Percentiles rank a stretch among this genome's conserved stretches.
Conservation (phyloP, 2,888 invertebrate genomes). For the Ormyrus nitidulus region DNA sequence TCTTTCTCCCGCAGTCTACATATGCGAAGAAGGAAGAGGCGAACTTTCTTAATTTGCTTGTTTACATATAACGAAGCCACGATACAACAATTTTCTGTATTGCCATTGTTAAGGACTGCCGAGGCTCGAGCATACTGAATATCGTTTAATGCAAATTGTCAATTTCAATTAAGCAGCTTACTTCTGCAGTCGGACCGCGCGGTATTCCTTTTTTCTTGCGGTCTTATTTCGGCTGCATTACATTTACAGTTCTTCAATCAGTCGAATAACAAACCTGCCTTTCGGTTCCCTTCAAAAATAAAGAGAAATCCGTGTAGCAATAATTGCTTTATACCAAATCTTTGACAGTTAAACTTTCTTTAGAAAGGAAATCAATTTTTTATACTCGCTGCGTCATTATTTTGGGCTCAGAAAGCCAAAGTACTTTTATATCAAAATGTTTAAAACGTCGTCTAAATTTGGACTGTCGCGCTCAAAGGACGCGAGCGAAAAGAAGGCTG, state of each 20-base stretch:
- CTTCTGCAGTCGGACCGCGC: conserved; percentile 2
- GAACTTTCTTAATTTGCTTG: conserved; percentile 57
- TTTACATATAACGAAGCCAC: conserved; percentile 56
- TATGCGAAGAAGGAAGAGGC: conserved; percentile 12
- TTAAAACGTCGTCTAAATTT: no score
- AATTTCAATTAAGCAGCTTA: conserved; percentile 52
- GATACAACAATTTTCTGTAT: conserved; percentile 48
- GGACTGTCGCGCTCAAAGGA: not conserved
- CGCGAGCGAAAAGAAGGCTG: no score
- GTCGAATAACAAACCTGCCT: conserved; percentile 21
- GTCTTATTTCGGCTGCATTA: conserved; percentile 13
- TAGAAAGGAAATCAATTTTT: no score
- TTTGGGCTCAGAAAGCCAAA: no score
- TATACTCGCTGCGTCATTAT: no score
- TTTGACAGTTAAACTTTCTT: conserved; percentile 1
- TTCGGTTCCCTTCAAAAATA: not conserved
- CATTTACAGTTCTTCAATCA: conserved; percentile 45
- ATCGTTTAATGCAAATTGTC: conserved; percentile 53
- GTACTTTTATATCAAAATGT: no score
- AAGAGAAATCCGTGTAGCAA: not conserved
- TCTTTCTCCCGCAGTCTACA: not conserved
- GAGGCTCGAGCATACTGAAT: conserved; percentile 24
- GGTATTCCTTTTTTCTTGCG: not conserved
- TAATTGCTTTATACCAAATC: not conserved
- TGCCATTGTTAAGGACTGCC: conserved; percentile 44